Base-by-base conservation (phyloP, 2,113 vertebrate species). In the Canis aureus region DNA sequence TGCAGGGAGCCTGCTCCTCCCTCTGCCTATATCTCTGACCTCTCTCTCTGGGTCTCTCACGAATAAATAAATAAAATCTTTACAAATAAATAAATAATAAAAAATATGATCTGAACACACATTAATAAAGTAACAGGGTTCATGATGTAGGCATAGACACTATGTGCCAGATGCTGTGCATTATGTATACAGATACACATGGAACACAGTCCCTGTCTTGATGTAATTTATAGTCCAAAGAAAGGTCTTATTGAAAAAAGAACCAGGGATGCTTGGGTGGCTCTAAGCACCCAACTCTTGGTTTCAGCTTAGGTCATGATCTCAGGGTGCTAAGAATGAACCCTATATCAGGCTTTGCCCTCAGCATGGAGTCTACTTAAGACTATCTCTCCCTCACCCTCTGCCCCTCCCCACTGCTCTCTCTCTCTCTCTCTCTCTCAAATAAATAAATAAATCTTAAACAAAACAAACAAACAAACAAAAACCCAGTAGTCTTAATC, bases 81-180 rank as follows among this genome's bases (percentile, higher is more conserved):
- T 7, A 43, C 43, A 43, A 43, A 43, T 43, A 94, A 95, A 93
- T 29, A 62, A 78, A 92, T 43, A 79, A 66, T 29, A 62, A 78
- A 92, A 43, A 55, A 38, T 35, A 74, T 53, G 49, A 95, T 69
- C 81, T 82, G 15, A 97, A 87, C 74, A 91, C 15, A 93, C 29
- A 87, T 81, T 81, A 79, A 69, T 5, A 79, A 27, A 91, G 66
- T 25, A 66, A 73, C 22, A 43, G 20, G 55, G 17, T 57, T 88
- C 76, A 81, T 27, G 1, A 22, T 11, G 29, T 19, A 53, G 35
- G 89, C 53, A 51, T 1, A 83, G 94, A 85, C 5, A 38, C 43
- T 38, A 0, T 11, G 55, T n/a, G 57, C 23, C 66, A 82, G 59
- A 76, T 23, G 73, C 38, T 74, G 23, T 29, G 4, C 11, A 49